Percentiles rank a stretch among this genome's conserved stretches.
phyloP scores from a whole-genome alignment of 2,888 invertebrate genomes.

The Steinernema scapterisci region DNA sequence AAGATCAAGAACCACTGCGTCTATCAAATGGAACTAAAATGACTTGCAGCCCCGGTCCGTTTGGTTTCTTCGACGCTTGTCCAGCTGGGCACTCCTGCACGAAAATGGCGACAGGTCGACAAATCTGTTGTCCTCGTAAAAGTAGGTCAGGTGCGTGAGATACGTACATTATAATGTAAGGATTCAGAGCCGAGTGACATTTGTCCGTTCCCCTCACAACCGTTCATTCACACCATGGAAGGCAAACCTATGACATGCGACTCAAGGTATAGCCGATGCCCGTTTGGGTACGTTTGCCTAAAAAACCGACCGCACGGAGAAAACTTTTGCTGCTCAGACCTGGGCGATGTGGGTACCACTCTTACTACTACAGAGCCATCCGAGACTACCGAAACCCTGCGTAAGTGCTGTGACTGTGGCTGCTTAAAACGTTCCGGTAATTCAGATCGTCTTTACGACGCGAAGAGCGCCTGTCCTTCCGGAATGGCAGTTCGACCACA shows the following conservation, averaged over 20 bases:
- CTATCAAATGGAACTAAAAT: constrained; percentile 22
- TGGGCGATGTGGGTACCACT: background rate
- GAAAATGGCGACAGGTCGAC: constrained; percentile 18
- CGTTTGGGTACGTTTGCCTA: constrained; percentile 29
- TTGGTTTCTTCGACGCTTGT: constrained; percentile 36
- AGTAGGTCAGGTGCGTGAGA: constrained; percentile 8
- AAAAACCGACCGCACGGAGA: constrained; percentile 22
- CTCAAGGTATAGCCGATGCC: background rate
- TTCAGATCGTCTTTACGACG: constrained; percentile 29
- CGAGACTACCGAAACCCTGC: background rate
- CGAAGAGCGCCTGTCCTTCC: constrained; percentile 37
- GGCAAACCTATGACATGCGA: constrained; percentile 34
- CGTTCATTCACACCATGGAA: constrained; percentile 31
- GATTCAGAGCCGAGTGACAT: constrained; percentile 25
- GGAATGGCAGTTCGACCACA: constrained; percentile 35
- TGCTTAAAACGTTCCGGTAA: background rate
- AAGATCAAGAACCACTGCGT: background rate
- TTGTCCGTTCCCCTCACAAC: constrained; percentile 16
- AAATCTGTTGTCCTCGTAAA: constrained; percentile 34
- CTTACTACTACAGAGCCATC: too few species aligned
- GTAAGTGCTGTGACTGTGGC: background rate
- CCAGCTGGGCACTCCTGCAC: constrained; percentile 35
- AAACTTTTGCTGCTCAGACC: constrained; percentile 35
- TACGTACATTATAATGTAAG: background rate
- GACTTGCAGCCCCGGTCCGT: constrained; percentile 34